These are phyloP conservation scores for Setophaga kirtlandii DNA, from an alignment of 2,113 vertebrate genomes.

Conservation along the genomic window DNA sequence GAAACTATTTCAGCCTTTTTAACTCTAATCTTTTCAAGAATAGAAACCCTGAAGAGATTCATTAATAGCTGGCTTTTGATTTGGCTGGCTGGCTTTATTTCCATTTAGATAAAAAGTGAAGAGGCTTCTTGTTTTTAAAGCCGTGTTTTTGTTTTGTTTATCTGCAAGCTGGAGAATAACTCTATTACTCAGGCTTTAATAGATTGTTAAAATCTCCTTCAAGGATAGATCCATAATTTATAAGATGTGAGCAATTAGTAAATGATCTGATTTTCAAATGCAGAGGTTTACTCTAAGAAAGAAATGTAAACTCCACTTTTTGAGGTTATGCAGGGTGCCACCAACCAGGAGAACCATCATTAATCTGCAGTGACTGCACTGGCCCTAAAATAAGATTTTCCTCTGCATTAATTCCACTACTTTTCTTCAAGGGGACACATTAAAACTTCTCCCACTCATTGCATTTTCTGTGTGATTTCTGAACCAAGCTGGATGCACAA, in stretches of 20 bases:
- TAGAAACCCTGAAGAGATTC: conserved; percentile 27
- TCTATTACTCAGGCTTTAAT: neutral
- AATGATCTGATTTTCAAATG: neutral
- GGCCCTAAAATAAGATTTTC: neutral
- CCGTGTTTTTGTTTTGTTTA: conserved; percentile 1
- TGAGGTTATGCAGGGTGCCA: neutral
- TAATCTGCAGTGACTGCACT: neutral
- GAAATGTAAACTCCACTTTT: neutral
- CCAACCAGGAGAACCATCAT: neutral
- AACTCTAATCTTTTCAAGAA: conserved; percentile 28
- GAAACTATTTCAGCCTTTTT: neutral
- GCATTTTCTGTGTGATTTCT: neutral
- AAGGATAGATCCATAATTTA: neutral
- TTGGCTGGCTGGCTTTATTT: conserved; percentile 15
- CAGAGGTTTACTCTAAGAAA: neutral
- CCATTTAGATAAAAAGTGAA: conserved; percentile 50
- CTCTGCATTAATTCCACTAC: neutral
- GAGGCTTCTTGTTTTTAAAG: conserved; percentile 26
- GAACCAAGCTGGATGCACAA: accelerated
- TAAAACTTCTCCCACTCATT: neutral
- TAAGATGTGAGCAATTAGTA: neutral
- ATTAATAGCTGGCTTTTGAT: conserved; percentile 40
- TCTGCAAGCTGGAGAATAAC: neutral
- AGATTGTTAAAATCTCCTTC: neutral
- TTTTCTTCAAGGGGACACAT: neutral